Evolutionary conservation across 1,140 invertebrate genomes (phyloP), one percentile per base, ranked within the genome.

Genomic region (Galendromus occidentalis): DNA sequence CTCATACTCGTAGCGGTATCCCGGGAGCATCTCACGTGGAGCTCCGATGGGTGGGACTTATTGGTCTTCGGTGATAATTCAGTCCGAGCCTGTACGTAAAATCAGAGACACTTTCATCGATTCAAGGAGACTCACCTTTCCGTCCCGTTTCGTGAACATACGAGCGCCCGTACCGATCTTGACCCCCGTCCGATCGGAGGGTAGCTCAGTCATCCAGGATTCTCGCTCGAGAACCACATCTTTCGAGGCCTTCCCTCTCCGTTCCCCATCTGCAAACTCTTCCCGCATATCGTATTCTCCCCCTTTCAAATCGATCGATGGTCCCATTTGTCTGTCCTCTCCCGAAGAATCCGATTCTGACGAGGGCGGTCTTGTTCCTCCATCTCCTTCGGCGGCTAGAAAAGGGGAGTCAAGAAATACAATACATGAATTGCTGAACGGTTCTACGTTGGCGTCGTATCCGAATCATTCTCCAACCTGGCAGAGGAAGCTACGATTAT

Each of bases 151-250:
- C 20, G 33, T 17, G 51, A 59, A 59, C 22, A 33, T 59, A 20
- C 51, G 25, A 14, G 51, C 51, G 6, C 33, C 51, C 14, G 20
- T 18, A 17, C 51, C 51, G 14, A 59, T 25, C 25, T 33, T 25
- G 14, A 59, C 51, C 17, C 51, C 51, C 17, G 51, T 59, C 2
- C 51, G 51, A 25, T 59, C 51, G 25, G 2, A 14, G 51, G 51
- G 51, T 22, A 59, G 20, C 22, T 59, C 51, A 14, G 51, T 59
- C 51, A 59, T 59, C 51, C 51, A 59, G 20, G 51, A 59, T 59
- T 59, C 51, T 59, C 51, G 12, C 17, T 25, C 22, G 22, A 22
- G 51, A 14, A 29, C 20, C 2, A 29, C 6, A 9, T 17, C 12
- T 22, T 59, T 25, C 14, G 25, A 29, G 17, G 25, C 22, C 33